Conservation (phyloP, 2,113 vertebrate genomes). For the Daboia siamensis region DNA sequence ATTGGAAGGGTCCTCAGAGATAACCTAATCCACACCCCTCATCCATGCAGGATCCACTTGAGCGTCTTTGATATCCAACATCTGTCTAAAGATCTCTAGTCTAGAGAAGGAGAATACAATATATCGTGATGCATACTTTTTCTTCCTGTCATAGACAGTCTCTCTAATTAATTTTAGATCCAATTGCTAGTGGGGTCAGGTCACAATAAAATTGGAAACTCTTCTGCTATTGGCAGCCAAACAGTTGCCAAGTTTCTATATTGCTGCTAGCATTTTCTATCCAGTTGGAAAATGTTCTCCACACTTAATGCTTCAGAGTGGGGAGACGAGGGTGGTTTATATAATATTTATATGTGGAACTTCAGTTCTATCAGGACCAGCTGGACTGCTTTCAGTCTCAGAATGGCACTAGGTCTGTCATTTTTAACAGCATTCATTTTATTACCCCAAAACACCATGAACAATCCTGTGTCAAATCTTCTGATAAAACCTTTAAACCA, state of each 20-base stretch:
- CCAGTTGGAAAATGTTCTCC: not conserved
- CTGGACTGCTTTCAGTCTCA: not conserved
- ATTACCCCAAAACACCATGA: not conserved
- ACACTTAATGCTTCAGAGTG: not conserved
- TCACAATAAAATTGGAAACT: not conserved
- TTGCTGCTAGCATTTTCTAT: not conserved
- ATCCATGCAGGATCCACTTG: not conserved
- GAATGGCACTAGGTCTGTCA: not conserved
- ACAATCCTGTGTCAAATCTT: not conserved
- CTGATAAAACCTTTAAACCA: not conserved
- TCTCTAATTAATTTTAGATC: not conserved
- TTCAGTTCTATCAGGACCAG: not conserved
- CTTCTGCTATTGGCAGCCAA: not conserved
- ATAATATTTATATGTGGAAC: not conserved
- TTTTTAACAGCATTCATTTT: not conserved
- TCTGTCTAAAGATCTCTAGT: not conserved
- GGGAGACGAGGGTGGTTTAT: not conserved
- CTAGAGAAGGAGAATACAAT: not conserved
- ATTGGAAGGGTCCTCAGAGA: not conserved
- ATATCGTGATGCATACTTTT: not conserved
- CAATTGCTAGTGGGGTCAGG: not conserved
- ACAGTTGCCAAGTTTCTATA: not conserved
- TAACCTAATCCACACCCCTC: not conserved
- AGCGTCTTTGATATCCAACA: not conserved
- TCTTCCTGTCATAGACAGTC: not conserved